Evolutionary conservation across 2,888 invertebrate genomes (phyloP).

Genomic region (Hoplodrina blanda): DNA sequence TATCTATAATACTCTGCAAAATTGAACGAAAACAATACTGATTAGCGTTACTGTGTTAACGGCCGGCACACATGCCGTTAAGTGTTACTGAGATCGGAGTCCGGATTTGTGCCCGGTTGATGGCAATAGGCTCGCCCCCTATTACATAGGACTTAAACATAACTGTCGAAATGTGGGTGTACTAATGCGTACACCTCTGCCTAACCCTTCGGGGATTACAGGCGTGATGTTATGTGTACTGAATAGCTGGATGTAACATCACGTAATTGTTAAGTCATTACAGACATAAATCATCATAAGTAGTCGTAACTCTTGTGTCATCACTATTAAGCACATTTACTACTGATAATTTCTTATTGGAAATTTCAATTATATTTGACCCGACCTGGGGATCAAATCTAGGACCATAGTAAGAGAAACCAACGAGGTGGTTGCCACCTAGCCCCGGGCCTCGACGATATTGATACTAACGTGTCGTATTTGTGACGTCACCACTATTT

Average conservation of each 20-base stretch:
- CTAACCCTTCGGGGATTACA: too few species aligned
- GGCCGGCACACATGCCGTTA: too few species aligned
- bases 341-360: neutral
- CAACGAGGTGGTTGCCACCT: too few species aligned
- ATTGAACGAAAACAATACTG: conserved; percentile 15
- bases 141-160: too few species aligned
- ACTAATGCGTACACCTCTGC: too few species aligned
- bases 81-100: too few species aligned
- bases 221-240: too few species aligned
- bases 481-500: conserved; percentile 1
- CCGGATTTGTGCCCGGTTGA: too few species aligned
- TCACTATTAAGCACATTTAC: neutral
- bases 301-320: conserved; percentile 11
- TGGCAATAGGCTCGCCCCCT: too few species aligned
- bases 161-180: too few species aligned
- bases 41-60: too few species aligned
- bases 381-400: neutral
- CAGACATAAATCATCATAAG: neutral
- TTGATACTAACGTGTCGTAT: neutral
- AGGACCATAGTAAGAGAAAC: neutral
- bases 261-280: conserved; percentile 24
- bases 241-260: conserved; percentile 7
- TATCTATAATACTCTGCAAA: conserved; percentile 3
- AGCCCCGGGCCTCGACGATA: neutral
- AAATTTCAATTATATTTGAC: neutral